Base-by-base conservation (phyloP, 2,888 invertebrate species). In the Campopleginae sp. region DNA sequence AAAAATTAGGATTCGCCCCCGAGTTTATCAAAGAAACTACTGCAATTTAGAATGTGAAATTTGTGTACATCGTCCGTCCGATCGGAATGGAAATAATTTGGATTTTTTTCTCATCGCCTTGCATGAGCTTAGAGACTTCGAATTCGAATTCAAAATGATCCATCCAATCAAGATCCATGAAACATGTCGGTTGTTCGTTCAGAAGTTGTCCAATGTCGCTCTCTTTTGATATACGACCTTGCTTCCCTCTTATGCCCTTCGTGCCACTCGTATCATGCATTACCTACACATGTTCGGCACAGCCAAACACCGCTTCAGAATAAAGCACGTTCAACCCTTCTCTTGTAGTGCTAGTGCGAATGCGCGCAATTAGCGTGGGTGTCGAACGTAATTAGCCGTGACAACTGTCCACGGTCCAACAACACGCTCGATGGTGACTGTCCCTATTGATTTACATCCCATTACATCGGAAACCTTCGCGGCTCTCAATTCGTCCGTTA, bases 371-470 rank as follows among this genome's bases (percentile, higher is more conserved):
- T 44, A 66, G 76, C 14, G 68, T 48, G 58, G 63, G 70, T 48
- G 75, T 80, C 63, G 46, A 54, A 51, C 19, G 42, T 70, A 78
- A 84, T 58, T 70, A 78, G 70, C 58, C 74, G 46, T 80, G 84
- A 86, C 86, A 75, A 70, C 78, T 79, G 78, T 84, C 81, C 81
- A 44, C 70, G 38, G 71, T 71, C 54, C 75, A 31, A 46, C 7
- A 78, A 33, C 65, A 54, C 44, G 63, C 44, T 66, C 65, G 72
- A 74, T 65, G 42, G 54, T 31, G 48, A 54, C 31, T 72, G 14
- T 8, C 61, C 42, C 72, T 7, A 71, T 78, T 54, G 58, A 46
- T 54, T 51, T 46, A 78, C 70, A 65, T 58, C 65, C 27, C 68
- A 76, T 76, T 70, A 70, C 48, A 81, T 81, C 33, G 78, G 44